Evolutionary conservation across 2,888 invertebrate genomes (phyloP).

Genomic region (Chymomyza fuscimana): DNA sequence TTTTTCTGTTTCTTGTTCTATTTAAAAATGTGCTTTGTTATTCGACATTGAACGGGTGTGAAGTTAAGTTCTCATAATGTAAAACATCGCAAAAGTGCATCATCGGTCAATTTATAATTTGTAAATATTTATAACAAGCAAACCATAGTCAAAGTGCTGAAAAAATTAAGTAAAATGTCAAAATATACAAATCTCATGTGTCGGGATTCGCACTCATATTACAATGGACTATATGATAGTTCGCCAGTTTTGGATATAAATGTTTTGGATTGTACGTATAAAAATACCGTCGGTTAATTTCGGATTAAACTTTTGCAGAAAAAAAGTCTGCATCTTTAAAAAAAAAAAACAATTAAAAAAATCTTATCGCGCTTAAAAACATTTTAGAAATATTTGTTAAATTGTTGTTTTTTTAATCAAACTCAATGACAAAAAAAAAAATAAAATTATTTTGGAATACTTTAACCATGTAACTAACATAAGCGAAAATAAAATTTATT

Average conservation of each 20-base stretch:
- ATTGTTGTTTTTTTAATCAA: no score
- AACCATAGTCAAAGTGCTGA: neutral
- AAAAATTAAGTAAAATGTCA: conserved; percentile 1
- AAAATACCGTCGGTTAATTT: neutral
- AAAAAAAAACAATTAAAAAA: neutral
- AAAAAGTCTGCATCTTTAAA: neutral
- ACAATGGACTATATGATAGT: conserved; percentile 1
- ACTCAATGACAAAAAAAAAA: no score
- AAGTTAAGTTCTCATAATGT: neutral
- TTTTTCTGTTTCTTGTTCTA: neutral
- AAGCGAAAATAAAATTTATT: no score
- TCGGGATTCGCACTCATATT: conserved; percentile 1
- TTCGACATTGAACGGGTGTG: neutral
- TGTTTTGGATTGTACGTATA: conserved; percentile 8
- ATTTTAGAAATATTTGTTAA: no score
- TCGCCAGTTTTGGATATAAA: conserved; percentile 1
- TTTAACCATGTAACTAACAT: no score
- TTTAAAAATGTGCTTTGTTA: neutral
- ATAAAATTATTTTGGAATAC: no score
- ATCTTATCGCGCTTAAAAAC: no score
- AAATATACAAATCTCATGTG: conserved; percentile 5
- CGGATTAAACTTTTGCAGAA: neutral
- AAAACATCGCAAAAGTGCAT: neutral
- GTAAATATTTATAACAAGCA: neutral
- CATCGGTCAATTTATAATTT: neutral